Percentiles rank a stretch among this genome's conserved stretches.
These are phyloP conservation scores for Parnassius glacialis DNA, from an alignment of 2,888 invertebrate species.

Conservation along the genomic window DNA sequence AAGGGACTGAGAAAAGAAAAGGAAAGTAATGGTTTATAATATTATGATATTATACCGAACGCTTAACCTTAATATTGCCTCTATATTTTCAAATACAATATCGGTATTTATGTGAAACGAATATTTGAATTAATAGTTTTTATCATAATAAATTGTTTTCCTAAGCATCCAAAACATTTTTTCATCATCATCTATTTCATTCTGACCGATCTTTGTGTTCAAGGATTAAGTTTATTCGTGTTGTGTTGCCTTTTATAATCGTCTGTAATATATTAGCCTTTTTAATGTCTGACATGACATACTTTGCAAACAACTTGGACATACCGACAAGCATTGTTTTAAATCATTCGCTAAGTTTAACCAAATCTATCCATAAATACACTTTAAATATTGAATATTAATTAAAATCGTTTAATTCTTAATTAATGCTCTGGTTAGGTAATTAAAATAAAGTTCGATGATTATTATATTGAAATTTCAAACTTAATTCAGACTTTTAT, in stretches of 20 bases:
- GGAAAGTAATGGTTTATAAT: constrained; percentile 34
- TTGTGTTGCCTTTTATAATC: no score
- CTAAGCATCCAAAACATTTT: no score
- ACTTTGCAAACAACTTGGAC: constrained; percentile 24
- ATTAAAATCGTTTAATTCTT: constrained; percentile 5
- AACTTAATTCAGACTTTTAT: constrained; percentile 19
- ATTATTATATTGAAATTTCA: constrained; percentile 14
- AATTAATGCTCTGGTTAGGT: constrained; percentile 19
- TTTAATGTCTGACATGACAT: constrained; percentile 5
- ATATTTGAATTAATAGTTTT: no score
- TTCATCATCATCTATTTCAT: no score
- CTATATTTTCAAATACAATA: neutral
- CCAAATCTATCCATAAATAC: constrained; percentile 5
- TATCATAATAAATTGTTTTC: no score
- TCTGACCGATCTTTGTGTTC: no score
- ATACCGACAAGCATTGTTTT: constrained; percentile 18
- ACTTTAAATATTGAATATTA: constrained; percentile 19
- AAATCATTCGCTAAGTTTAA: constrained; percentile 13
- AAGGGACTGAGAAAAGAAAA: constrained; percentile 42
- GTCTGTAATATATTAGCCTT: no score
- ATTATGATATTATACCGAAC: constrained; percentile 22
- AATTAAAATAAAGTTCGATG: constrained; percentile 19
- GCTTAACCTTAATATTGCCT: constrained; percentile 15
- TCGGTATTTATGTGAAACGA: neutral
- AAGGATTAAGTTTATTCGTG: no score